These are phyloP conservation scores for Mustela lutreola DNA, from an alignment of 2,113 vertebrate species.

Conservation along the genomic window DNA sequence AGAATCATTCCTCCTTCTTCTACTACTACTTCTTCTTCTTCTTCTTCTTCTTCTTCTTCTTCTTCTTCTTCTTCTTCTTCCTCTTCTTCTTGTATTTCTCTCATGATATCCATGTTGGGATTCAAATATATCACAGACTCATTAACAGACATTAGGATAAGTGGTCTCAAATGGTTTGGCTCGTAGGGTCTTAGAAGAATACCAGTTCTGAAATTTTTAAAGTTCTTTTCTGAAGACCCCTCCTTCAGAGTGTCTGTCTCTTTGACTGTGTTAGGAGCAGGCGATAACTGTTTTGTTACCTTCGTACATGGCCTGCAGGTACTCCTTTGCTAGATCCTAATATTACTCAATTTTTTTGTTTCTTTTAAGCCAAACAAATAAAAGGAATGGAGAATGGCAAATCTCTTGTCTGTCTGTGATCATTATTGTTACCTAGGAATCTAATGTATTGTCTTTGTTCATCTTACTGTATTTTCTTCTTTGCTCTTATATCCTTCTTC, in stretches of 20 bases:
- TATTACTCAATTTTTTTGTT: background rate
- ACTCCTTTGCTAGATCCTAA: background rate
- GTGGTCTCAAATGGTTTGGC: background rate
- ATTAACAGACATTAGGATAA: background rate
- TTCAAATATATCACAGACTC: background rate
- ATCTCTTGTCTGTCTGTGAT: background rate
- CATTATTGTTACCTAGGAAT: background rate
- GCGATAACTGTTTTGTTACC: background rate
- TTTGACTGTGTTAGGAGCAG: background rate
- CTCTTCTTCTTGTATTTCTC: background rate
- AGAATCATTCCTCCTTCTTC: background rate
- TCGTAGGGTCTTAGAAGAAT: background rate
- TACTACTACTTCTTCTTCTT: background rate
- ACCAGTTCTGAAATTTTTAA: background rate
- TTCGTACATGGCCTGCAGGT: background rate
- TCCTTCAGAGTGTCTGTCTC: background rate
- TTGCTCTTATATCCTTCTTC: background rate
- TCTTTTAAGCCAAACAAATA: background rate
- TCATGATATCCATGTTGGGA: background rate
- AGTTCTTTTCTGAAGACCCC: background rate
- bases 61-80: background rate
- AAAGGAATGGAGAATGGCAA: background rate
- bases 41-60: no score
- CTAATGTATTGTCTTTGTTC: background rate
- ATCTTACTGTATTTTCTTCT: background rate